Evolutionary conservation across 2,113 vertebrate genomes (phyloP).

Genomic region (Lophotis ruficrista): DNA sequence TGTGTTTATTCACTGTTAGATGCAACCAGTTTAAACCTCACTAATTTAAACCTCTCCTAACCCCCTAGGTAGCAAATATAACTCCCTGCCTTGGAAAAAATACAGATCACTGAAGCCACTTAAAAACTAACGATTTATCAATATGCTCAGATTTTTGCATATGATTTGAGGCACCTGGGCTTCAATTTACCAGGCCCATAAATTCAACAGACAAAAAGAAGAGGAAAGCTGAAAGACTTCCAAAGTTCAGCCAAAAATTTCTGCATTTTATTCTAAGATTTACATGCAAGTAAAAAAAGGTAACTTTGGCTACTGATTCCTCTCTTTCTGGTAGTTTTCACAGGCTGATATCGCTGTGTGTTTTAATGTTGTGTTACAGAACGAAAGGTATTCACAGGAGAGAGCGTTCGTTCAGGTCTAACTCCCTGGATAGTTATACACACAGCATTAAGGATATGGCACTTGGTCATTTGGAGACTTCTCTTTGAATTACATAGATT

Average conservation of each 20-base stretch:
- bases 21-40: not conserved
- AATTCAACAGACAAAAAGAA: not conserved
- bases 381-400: not conserved
- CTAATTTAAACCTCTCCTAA: not conserved
- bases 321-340: not conserved
- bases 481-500: not conserved
- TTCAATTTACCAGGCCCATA: not conserved
- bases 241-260: not conserved
- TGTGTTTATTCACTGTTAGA: not conserved
- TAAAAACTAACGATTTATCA: not conserved
- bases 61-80: not conserved
- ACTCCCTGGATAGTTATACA: not conserved
- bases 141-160: not conserved
- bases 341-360: not conserved
- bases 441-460: not conserved
- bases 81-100: not conserved
- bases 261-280: not conserved
- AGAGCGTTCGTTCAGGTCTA: not conserved
- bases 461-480: not conserved
- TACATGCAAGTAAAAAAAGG: not conserved
- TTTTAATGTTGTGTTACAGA: not conserved
- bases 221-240: not conserved
- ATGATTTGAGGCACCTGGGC: fast-evolving
- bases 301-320: not conserved
- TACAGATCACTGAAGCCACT: not conserved